These are phyloP conservation scores for Columba janthina DNA, from an alignment of 2,113 vertebrate species.

Conservation along the genomic window DNA sequence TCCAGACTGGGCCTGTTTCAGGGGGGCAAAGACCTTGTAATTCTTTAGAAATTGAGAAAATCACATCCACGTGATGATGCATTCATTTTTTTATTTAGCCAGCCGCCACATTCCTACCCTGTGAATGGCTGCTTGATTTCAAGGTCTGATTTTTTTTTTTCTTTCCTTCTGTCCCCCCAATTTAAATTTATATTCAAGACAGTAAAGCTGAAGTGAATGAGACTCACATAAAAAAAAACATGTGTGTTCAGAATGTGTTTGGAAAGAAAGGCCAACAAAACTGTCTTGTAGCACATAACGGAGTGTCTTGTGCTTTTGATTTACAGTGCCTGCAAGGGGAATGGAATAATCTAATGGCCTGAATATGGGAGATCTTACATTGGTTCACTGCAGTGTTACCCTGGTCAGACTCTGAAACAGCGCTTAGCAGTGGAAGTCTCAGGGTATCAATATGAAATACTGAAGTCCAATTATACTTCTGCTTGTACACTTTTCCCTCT, in stretches of 20 bases:
- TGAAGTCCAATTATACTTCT: conserved; percentile 49
- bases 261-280: conserved; percentile 40
- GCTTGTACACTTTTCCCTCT: conserved; percentile 40
- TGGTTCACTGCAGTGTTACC: background rate
- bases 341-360: conserved; percentile 11
- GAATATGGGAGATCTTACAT: background rate
- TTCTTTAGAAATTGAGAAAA: background rate
- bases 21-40: background rate
- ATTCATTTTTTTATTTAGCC: background rate
- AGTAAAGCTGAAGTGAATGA: conserved; percentile 5
- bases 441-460: conserved; percentile 43
- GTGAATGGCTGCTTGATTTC: background rate
- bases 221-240: conserved; percentile 6
- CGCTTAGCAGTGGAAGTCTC: conserved; percentile 34
- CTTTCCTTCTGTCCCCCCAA: background rate
- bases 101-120: background rate
- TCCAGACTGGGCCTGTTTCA: background rate
- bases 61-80: background rate
- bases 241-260: conserved; percentile 47
- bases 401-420: background rate
- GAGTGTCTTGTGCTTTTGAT: conserved; percentile 45
- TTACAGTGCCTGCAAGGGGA: background rate
- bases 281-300: conserved; percentile 20
- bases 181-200: conserved; percentile 37
- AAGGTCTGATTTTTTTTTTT: background rate